A percentile compares a stretch with the other conserved stretches of the same genome.
Conservation (phyloP, 2,888 invertebrate genomes). For the Ceratothoa steindachneri region DNA sequence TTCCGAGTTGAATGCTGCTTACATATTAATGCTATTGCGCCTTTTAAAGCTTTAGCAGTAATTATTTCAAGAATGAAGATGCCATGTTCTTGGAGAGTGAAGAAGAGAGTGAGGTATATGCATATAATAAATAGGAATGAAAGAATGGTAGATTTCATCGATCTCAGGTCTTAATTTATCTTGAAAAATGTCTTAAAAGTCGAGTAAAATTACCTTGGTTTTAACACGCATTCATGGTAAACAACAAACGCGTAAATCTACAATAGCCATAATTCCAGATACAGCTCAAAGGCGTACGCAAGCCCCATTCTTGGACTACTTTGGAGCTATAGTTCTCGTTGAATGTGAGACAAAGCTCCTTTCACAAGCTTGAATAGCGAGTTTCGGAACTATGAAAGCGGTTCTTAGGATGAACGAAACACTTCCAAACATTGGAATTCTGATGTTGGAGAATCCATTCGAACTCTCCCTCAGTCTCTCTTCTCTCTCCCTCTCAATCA, state of each 20-base stretch:
- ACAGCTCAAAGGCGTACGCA: not conserved
- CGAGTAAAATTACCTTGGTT: no score
- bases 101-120: no score
- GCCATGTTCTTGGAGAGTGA: no score
- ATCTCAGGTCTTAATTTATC: no score
- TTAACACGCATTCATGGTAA: not conserved
- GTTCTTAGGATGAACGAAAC: not conserved
- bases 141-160: no score
- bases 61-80: no score
- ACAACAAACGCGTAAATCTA: not conserved
- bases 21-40: no score
- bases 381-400: not conserved
- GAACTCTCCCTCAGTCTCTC: no score
- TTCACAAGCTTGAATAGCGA: not conserved
- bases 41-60: no score
- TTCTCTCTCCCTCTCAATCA: not conserved
- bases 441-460: not conserved
- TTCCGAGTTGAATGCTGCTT: no score
- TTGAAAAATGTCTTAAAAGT: no score
- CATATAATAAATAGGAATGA: no score
- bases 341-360: not conserved
- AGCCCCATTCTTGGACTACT: not conserved
- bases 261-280: not conserved
- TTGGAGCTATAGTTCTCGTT: not conserved
- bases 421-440: not conserved